These are phyloP conservation scores for Cordilura impudica DNA, from an alignment of 2,888 invertebrate genomes.

Conservation along the genomic window DNA sequence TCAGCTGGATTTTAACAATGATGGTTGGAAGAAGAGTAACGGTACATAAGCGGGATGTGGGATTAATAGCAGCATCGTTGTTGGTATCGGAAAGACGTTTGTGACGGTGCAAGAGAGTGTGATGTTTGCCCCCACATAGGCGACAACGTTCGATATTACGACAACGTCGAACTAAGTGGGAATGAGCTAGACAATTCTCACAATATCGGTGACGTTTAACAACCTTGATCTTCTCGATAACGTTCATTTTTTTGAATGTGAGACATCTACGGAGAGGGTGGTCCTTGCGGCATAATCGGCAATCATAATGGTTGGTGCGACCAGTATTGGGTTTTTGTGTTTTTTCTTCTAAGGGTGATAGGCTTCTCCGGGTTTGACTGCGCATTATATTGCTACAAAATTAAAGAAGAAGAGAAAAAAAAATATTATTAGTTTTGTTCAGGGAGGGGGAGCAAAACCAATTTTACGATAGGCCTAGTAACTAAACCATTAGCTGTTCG, in stretches of 20 bases:
- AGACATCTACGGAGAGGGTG: not conserved
- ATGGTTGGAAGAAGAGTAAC: not conserved
- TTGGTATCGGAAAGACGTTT: too few relatives aligned
- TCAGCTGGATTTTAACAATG: not conserved
- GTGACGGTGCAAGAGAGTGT: too few relatives aligned
- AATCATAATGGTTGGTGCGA: not conserved
- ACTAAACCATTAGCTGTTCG: not conserved
- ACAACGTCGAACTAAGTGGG: not conserved
- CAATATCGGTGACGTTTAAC: too few relatives aligned
- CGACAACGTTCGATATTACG: too few relatives aligned
- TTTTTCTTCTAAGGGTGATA: not conserved
- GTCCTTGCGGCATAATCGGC: not conserved
- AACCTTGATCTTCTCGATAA: not conserved
- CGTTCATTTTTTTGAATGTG: not conserved
- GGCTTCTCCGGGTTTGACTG: not conserved
- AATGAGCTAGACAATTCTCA: not conserved
- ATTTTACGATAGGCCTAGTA: not conserved
- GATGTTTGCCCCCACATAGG: too few relatives aligned
- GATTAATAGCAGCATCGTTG: too few relatives aligned
- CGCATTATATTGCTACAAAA: too few relatives aligned
- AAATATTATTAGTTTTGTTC: too few relatives aligned
- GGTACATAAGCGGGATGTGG: not conserved
- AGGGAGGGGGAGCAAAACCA: not conserved
- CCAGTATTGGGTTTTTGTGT: not conserved
- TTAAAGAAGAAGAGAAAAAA: too few relatives aligned